These are phyloP conservation scores for Actenoides hombroni DNA, from an alignment of 2,113 vertebrate species.

Conservation along the genomic window DNA sequence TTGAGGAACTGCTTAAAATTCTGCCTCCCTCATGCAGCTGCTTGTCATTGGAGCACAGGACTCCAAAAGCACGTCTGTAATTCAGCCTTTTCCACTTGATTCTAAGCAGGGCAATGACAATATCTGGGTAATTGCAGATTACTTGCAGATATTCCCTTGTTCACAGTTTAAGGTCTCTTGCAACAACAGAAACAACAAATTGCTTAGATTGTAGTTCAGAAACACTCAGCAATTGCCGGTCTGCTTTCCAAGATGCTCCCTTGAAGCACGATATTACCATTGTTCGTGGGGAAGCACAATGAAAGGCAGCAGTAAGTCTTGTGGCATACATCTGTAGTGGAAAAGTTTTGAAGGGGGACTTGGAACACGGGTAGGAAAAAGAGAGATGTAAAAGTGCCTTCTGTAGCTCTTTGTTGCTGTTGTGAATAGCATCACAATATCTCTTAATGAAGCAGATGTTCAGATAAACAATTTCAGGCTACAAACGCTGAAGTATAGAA, in stretches of 20 bases:
- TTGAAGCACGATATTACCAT: not conserved
- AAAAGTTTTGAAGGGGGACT: not conserved
- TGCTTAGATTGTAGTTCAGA: not conserved
- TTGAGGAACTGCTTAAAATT: not conserved
- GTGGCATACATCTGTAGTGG: not conserved
- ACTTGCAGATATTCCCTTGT: not conserved
- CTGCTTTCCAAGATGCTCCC: not conserved
- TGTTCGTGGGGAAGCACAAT: not conserved
- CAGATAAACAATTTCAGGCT: conserved; percentile 32
- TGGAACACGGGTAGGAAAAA: not conserved
- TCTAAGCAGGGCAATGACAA: not conserved
- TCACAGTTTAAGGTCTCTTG: not conserved
- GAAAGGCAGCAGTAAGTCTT: not conserved
- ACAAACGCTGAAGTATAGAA: not conserved
- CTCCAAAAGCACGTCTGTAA: not conserved
- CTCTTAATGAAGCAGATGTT: conserved; percentile 64
- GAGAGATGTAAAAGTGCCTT: not conserved
- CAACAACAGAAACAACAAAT: not conserved
- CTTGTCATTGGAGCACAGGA: not conserved
- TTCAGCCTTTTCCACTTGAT: not conserved
- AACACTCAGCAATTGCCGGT: not conserved
- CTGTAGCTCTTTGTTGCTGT: conserved; percentile 36
- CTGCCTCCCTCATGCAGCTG: not conserved
- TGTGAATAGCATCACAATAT: conserved; percentile 34
- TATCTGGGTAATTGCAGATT: conserved; percentile 3